phyloP scores from a whole-genome alignment of 2,113 vertebrate genomes.

The Canis aureus region DNA sequence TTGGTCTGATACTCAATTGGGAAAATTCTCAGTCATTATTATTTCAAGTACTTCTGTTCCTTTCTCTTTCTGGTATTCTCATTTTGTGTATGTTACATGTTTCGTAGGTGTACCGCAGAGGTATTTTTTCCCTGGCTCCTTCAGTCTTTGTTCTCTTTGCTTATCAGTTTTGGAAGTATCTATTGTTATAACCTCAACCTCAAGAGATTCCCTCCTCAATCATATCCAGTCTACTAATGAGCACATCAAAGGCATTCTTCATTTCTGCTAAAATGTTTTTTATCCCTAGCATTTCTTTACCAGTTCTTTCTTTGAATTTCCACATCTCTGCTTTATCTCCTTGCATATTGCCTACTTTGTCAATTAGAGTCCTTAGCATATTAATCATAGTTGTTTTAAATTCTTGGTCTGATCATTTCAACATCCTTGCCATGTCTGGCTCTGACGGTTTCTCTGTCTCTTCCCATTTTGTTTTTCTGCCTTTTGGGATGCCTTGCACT shows the following conservation, averaged over 20 bases:
- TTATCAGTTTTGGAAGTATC: not conserved
- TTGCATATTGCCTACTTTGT: not conserved
- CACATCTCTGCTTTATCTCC: not conserved
- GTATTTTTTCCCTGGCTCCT: not conserved
- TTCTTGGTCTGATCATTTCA: not conserved
- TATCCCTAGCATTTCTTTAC: not conserved
- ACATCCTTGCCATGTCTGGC: not conserved
- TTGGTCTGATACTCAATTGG: not conserved
- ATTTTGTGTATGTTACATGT: not conserved
- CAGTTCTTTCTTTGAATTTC: not conserved
- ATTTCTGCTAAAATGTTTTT: not conserved
- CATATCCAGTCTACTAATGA: not conserved
- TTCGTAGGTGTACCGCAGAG: not conserved
- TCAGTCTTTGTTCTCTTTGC: not conserved
- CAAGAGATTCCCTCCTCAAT: not conserved
- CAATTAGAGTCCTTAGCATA: not conserved
- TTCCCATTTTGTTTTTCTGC: not conserved
- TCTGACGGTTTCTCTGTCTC: not conserved
- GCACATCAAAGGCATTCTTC: not conserved
- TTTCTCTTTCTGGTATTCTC: not conserved
- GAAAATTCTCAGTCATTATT: not conserved
- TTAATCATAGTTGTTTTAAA: not conserved
- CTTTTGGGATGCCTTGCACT: not conserved
- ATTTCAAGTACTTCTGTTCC: not conserved
- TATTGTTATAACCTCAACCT: not conserved